These are phyloP conservation scores for Sturnira hondurensis DNA, from an alignment of 2,113 vertebrate species.

Conservation along the genomic window DNA sequence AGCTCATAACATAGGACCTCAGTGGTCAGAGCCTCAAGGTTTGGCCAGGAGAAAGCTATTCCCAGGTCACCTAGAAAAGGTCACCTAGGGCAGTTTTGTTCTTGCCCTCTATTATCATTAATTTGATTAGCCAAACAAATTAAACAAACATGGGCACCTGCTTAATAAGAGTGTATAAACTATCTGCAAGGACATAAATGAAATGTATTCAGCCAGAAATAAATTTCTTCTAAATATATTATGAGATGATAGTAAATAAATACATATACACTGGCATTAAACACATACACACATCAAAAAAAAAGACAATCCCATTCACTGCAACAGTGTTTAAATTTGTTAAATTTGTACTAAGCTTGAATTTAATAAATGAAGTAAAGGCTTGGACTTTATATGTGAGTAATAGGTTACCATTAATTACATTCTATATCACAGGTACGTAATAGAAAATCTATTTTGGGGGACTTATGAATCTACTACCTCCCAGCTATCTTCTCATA, in stretches of 20 bases:
- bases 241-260: conserved; percentile 1
- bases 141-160: neutral
- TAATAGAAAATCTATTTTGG: conserved; percentile 72
- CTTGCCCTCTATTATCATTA: neutral
- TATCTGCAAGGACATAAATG: neutral
- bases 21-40: neutral
- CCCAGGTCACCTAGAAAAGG: neutral
- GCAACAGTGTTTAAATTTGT: conserved; percentile 29
- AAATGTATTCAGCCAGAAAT: neutral
- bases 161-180: neutral
- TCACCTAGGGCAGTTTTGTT: neutral
- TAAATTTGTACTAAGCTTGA: conserved; percentile 29
- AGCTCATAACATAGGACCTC: too few relatives aligned
- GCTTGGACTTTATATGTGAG: conserved; percentile 62
- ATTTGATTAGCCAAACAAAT: neutral
- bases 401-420: conserved; percentile 75
- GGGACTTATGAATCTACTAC: conserved; percentile 59
- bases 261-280: neutral
- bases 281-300: neutral
- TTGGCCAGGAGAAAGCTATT: neutral
- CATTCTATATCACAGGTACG: conserved; percentile 54
- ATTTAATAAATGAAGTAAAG: conserved; percentile 70
- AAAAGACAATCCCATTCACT: neutral
- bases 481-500: conserved; percentile 67
- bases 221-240: neutral